Evolutionary conservation across 2,888 invertebrate species (phyloP).

Genomic region (Eucera pruinosa): DNA sequence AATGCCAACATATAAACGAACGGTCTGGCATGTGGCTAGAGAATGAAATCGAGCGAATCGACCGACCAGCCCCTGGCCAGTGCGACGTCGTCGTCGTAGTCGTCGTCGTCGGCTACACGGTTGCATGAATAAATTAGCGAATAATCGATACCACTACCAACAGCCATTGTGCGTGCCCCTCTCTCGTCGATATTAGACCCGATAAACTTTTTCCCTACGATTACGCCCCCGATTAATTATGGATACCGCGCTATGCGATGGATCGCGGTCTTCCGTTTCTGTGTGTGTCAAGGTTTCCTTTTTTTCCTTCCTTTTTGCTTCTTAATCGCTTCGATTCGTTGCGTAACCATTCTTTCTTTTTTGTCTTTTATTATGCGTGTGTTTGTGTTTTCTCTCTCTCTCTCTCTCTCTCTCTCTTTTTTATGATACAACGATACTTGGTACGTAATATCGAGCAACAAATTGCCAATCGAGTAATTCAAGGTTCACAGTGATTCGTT

Average conservation of each 20-base stretch:
- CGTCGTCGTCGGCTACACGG: slow-evolving; percentile 64
- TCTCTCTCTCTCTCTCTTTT: no score
- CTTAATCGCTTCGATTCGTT: neutral
- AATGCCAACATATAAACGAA: slow-evolving; percentile 52
- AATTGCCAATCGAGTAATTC: neutral
- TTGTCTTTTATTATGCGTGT: neutral
- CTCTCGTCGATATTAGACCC: slow-evolving; percentile 13
- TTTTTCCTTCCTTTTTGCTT: no score
- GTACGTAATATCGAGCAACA: neutral
- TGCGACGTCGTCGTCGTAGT: slow-evolving; percentile 68
- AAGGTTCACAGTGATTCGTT: neutral
- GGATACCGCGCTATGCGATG: neutral
- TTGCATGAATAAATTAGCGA: slow-evolving; percentile 81
- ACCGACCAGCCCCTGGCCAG: slow-evolving; percentile 68
- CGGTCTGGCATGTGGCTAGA: slow-evolving; percentile 57
- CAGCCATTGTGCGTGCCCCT: slow-evolving; percentile 40
- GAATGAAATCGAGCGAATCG: slow-evolving; percentile 67
- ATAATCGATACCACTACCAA: slow-evolving; percentile 77
- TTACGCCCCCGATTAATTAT: slow-evolving; percentile 8
- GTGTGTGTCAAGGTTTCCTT: slow-evolving; percentile 18
- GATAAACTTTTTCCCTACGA: neutral
- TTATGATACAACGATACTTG: no score
- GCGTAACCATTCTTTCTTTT: neutral
- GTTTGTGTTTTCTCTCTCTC: no score
- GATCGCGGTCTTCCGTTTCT: slow-evolving; percentile 5